Evolutionary conservation across 1,140 invertebrate species (phyloP).

Genomic region (Amphibalanus amphitrite): DNA sequence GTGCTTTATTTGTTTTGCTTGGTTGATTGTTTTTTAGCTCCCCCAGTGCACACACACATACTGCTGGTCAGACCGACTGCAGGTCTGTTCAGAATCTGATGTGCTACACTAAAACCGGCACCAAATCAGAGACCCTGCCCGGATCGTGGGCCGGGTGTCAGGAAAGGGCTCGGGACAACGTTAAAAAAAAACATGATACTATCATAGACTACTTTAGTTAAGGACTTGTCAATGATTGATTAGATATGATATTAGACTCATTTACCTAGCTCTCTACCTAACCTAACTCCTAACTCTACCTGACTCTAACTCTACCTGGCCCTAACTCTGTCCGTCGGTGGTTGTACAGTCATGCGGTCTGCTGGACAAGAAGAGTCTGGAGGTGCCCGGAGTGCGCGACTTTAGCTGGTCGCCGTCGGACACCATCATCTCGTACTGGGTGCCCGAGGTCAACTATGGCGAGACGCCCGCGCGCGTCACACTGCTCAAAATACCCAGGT

Average conservation of each 20-base stretch:
- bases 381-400: conserved; percentile 75
- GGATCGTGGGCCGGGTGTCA: neutral
- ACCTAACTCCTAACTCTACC: too few relatives aligned
- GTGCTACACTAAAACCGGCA: conserved; percentile 20
- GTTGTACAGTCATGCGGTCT: conserved; percentile 75
- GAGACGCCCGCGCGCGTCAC: conserved; percentile 59
- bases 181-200: too few relatives aligned
- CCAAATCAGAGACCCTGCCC: conserved; percentile 4
- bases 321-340: too few relatives aligned
- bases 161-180: too few relatives aligned
- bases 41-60: too few relatives aligned
- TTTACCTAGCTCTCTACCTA: too few relatives aligned
- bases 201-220: too few relatives aligned
- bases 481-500: conserved; percentile 56
- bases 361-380: conserved; percentile 85
- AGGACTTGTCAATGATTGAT: conserved; percentile 13
- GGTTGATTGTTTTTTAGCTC: too few relatives aligned
- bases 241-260: conserved; percentile 11
- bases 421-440: conserved; percentile 93
- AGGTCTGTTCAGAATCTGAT: too few relatives aligned
- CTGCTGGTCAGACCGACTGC: too few relatives aligned
- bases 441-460: conserved; percentile 83
- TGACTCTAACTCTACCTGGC: too few relatives aligned
- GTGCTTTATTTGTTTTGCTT: too few relatives aligned
- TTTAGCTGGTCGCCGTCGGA: conserved; percentile 97